Conservation (phyloP, 2,113 vertebrate species). For the Macquaria australasica region DNA sequence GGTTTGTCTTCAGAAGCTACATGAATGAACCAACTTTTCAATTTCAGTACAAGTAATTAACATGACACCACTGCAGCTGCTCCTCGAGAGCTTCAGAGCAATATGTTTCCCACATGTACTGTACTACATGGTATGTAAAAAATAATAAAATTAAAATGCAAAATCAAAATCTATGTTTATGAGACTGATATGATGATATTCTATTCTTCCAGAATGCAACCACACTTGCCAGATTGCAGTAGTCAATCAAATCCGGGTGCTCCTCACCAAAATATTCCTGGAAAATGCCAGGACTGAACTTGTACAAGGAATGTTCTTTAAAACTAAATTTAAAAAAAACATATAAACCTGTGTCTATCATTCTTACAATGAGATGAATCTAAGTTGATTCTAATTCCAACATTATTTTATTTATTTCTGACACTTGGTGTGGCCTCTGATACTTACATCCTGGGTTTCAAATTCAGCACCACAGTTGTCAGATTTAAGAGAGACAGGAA, state of each 20-base stretch:
- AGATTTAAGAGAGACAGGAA: background rate
- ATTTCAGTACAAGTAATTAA: background rate
- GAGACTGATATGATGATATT: conserved; percentile 4
- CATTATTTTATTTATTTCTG: background rate
- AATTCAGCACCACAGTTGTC: background rate
- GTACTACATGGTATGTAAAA: background rate
- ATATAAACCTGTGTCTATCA: background rate
- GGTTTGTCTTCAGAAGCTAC: background rate
- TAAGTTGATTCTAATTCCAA: background rate
- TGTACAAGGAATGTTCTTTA: background rate
- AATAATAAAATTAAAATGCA: background rate
- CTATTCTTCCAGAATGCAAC: conserved; percentile 15
- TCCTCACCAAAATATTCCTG: background rate
- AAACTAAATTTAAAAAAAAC: conserved; percentile 4
- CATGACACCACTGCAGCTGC: conserved; percentile 6
- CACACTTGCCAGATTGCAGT: background rate
- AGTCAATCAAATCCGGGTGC: conserved; percentile 16
- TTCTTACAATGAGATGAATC: background rate
- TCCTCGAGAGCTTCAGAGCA: background rate
- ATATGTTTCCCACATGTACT: background rate
- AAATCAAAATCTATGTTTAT: conserved; percentile 6
- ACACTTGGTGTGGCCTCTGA: background rate
- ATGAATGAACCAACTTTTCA: background rate
- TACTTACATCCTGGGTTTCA: background rate
- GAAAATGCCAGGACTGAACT: background rate